Evolutionary conservation across 2,888 invertebrate genomes (phyloP).

Genomic region (Spodoptera picta): DNA sequence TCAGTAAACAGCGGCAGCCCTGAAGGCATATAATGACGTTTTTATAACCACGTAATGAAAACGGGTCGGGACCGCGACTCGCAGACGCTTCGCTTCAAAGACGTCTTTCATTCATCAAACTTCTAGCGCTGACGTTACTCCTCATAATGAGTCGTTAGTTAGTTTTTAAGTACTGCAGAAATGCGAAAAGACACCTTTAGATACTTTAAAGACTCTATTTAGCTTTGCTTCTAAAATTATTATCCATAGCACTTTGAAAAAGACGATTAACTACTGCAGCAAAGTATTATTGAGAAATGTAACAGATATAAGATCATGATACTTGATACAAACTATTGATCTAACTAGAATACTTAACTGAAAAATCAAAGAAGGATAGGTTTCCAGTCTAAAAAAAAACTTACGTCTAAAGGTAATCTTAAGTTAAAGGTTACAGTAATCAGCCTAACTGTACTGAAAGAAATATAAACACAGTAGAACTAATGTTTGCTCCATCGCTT

Average conservation of each 20-base stretch:
- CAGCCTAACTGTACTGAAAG: conserved; percentile 11
- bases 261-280: too few relatives aligned
- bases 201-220: too few relatives aligned
- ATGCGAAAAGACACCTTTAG: too few relatives aligned
- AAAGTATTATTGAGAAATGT: too few relatives aligned
- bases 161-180: conserved; percentile 14
- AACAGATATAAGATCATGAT: too few relatives aligned
- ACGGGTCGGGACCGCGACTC: conserved; percentile 29
- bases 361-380: too few relatives aligned
- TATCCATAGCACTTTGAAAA: too few relatives aligned
- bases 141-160: conserved; percentile 27
- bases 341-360: too few relatives aligned
- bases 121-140: conserved; percentile 15
- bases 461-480: conserved; percentile 15
- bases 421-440: conserved; percentile 7
- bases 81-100: conserved; percentile 33
- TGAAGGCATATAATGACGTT: conserved; percentile 33
- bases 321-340: too few relatives aligned
- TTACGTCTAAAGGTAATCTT: too few relatives aligned
- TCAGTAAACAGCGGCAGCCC: conserved; percentile 23
- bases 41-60: conserved; percentile 40
- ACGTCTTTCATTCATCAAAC: conserved; percentile 42
- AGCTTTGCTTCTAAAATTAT: too few relatives aligned
- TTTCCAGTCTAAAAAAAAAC: too few relatives aligned
- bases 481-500: conserved; percentile 19